Evolutionary conservation across 2,113 vertebrate genomes (phyloP), one percentile per base, ranked within the genome.

Genomic region (Gnathonemus echidnorhynchus): DNA sequence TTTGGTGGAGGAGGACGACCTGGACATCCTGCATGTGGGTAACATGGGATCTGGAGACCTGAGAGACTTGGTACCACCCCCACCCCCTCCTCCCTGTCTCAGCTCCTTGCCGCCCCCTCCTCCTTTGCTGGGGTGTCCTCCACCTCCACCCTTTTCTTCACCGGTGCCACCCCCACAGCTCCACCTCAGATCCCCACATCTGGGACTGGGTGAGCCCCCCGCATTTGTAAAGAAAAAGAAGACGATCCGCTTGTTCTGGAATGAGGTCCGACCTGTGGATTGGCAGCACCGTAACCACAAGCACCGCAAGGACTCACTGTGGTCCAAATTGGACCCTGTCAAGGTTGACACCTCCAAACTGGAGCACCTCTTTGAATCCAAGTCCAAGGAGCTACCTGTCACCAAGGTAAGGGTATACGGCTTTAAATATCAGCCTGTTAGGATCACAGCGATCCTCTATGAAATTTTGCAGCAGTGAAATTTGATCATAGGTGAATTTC

Each of bases 231-330:
- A 99, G 95, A 99, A 99, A 94, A 99, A 98, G 96, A 99, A 99
- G 96, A 99, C 98, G 83, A 98, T 99, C 90, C 96, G 98, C 90
- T 97, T 99, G 15, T 99, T 99, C 95, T 99, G 98, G 98, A 99
- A 97, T 0, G 98, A 99, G 94, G 97, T 99, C 90, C 96, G 98
- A 92, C 97, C 97, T 1, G 95, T 97, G 93, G 97, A 99, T 93
- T 98, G 97, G 97, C 97, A 98, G 46, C 96, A 96, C 90, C 97
- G 96, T 93, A 97, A 96, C 92, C 97, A 98, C 92, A 97, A 97
- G 91, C 95, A 95, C 93, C 97, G 96, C 94, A 97, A 95, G 95
- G 97, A 98, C 93, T 98, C 98, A 91, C 96, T 99, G 91, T 99
- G 98, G 98, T 97, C 97, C 88, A 98, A 97, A 96, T 96, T 99